Evolutionary conservation across 2,113 vertebrate species (phyloP).

Genomic region (Pao palembangensis): DNA sequence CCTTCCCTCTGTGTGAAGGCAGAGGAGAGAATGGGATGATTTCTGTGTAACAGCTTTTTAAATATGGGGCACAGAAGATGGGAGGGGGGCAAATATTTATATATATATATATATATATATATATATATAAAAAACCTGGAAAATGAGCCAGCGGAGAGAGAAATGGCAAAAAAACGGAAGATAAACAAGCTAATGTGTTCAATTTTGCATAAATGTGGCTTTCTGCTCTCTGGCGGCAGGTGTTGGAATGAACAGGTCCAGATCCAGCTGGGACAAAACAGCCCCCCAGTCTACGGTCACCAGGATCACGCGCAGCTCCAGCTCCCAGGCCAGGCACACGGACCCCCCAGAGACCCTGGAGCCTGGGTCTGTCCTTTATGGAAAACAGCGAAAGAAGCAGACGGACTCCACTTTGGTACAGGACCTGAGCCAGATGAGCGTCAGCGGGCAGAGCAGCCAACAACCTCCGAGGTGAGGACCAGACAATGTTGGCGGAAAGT

Average conservation of each 20-base stretch:
- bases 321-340: constrained; percentile 32
- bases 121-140: constrained; percentile 29
- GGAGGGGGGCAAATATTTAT: constrained; percentile 11
- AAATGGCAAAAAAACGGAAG: not conserved
- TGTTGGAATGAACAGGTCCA: constrained; percentile 68
- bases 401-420: constrained; percentile 54
- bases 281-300: constrained; percentile 25
- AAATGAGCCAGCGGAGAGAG: not conserved
- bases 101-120: too few species aligned
- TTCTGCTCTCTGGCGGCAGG: constrained; percentile 24
- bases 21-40: constrained; percentile 72
- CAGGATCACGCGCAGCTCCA: constrained; percentile 65
- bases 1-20: constrained; percentile 75
- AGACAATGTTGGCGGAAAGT: too few species aligned
- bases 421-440: constrained; percentile 72
- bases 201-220: not conserved
- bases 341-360: constrained; percentile 24
- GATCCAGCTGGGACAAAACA: constrained; percentile 52
- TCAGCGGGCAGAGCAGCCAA: constrained; percentile 48
- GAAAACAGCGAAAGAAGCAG: constrained; percentile 52
- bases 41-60: constrained; percentile 88
- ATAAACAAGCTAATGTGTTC: not conserved
- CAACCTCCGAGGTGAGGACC: constrained; percentile 48
- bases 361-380: constrained; percentile 18
- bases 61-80: constrained; percentile 78